These are phyloP conservation scores for Oceanites oceanicus DNA, from an alignment of 2,113 vertebrate species.

Conservation along the genomic window DNA sequence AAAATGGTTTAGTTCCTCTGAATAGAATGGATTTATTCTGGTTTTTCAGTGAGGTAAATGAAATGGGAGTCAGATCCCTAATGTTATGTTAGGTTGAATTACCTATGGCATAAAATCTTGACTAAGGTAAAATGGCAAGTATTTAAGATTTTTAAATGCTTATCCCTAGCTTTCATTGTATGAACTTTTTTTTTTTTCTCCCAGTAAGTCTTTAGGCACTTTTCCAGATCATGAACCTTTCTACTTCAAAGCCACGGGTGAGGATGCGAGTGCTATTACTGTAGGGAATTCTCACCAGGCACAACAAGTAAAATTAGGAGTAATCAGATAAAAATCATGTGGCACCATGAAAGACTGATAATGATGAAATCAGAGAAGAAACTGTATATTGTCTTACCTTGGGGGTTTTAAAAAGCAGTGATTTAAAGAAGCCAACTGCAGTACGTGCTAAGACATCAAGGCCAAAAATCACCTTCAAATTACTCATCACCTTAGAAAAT, in stretches of 20 bases:
- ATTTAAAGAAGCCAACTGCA: not conserved
- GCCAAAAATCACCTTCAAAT: not conserved
- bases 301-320: not conserved
- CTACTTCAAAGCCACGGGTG: not conserved
- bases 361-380: not conserved
- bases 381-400: not conserved
- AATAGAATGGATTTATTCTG: slow-evolving; percentile 12
- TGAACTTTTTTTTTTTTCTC: not conserved
- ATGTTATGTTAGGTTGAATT: not conserved
- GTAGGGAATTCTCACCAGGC: not conserved
- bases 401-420: not conserved
- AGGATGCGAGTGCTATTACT: not conserved
- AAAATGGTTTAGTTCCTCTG: not conserved
- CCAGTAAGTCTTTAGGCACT: not conserved
- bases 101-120: not conserved
- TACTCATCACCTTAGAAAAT: not conserved
- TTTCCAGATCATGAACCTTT: not conserved
- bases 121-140: not conserved
- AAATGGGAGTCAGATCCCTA: not conserved
- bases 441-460: not conserved
- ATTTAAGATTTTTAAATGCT: not conserved
- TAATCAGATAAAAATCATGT: not conserved
- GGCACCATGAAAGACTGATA: not conserved
- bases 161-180: not conserved
- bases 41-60: not conserved